phyloP scores from a whole-genome alignment of 2,797 vertebrate genomes.

The Cichlasoma orientale region DNA sequence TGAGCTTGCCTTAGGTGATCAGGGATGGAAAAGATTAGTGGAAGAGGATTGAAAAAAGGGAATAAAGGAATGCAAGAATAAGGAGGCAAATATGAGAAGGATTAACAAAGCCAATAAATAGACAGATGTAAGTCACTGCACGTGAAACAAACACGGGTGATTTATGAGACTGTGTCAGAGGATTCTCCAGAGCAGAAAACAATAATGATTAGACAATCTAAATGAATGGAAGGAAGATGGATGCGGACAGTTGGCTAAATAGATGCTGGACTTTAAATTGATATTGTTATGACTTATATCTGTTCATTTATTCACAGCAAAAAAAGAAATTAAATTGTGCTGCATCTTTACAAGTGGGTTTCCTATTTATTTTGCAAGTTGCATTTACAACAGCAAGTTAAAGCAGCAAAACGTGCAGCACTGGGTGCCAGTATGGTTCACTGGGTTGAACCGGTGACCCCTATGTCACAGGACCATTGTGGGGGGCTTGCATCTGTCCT shows the following conservation, averaged over 20 bases:
- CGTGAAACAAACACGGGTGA: slow-evolving; percentile 26
- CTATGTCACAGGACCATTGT: not conserved
- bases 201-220: slow-evolving; percentile 13
- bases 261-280: not conserved
- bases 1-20: slow-evolving; percentile 52
- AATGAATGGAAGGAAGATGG: slow-evolving; percentile 2
- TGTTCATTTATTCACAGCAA: not conserved
- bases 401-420: slow-evolving; percentile 8
- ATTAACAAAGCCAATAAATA: slow-evolving; percentile 53
- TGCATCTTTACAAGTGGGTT: not conserved
- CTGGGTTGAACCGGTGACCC: not conserved
- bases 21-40: slow-evolving; percentile 57
- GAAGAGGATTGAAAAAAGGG: slow-evolving; percentile 19
- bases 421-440: not conserved
- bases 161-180: slow-evolving; percentile 10
- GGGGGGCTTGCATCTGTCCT: not conserved
- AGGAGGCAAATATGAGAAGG: slow-evolving; percentile 25
- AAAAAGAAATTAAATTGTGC: not conserved
- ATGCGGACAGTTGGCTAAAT: slow-evolving; percentile 11
- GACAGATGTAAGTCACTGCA: slow-evolving; percentile 40
- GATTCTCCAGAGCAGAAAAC: not conserved
- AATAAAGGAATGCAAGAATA: slow-evolving; percentile 35
- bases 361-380: slow-evolving; percentile 7
- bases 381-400: not conserved
- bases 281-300: not conserved